Evolutionary conservation across 1,140 invertebrate genomes (phyloP).

Genomic region (Drosophila bipectinata): DNA sequence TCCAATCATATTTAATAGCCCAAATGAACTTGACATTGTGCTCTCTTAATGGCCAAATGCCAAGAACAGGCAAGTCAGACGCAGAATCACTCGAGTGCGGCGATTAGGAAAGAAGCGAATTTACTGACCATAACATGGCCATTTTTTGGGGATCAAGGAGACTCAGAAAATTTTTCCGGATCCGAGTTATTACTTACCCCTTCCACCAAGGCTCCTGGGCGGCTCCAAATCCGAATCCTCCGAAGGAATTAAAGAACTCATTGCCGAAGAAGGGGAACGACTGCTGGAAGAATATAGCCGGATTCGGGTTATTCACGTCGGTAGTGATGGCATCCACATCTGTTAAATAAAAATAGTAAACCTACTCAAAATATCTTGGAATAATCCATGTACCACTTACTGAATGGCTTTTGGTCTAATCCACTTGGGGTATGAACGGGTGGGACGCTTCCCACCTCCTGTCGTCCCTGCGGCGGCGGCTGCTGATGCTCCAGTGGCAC

Average conservation of each 20-base stretch:
- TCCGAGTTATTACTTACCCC: conserved; percentile 80
- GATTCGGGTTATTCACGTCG: conserved; percentile 72
- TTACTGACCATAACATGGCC: conserved; percentile 45
- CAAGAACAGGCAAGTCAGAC: conserved; percentile 50
- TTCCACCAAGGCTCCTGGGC: conserved; percentile 84
- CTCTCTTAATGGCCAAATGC: conserved; percentile 61
- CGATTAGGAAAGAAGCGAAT: conserved; percentile 60
- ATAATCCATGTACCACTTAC: conserved; percentile 43
- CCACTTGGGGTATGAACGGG: conserved; percentile 6
- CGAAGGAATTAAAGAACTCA: conserved; percentile 79
- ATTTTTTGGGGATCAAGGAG: neutral
- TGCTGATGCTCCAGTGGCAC: conserved; percentile 73
- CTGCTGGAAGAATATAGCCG: conserved; percentile 77
- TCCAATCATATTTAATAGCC: conserved; percentile 58
- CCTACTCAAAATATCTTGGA: neutral
- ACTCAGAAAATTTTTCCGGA: conserved; percentile 1
- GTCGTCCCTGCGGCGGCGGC: conserved; percentile 56
- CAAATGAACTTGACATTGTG: conserved; percentile 73
- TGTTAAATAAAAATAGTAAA: conserved; percentile 10
- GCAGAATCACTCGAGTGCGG: conserved; percentile 56
- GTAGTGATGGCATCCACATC: conserved; percentile 72
- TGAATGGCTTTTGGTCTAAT: conserved; percentile 70
- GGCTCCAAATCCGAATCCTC: conserved; percentile 71
- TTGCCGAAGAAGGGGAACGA: conserved; percentile 82
- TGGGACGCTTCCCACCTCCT: conserved; percentile 29